phyloP scores from a whole-genome alignment of 2,888 invertebrate species.

The Heliconius cydno region DNA sequence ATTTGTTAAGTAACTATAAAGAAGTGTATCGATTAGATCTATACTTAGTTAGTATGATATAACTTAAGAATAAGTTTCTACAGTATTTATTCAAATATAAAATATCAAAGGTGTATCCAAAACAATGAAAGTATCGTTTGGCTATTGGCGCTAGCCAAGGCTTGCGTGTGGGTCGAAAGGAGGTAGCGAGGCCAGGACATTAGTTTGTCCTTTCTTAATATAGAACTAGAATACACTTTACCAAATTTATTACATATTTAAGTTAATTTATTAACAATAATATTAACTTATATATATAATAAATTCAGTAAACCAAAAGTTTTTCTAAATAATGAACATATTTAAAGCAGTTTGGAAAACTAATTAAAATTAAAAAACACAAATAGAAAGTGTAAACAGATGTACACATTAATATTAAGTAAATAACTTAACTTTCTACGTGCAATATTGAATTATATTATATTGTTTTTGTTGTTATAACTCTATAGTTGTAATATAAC shows the following conservation, averaged over 20 bases:
- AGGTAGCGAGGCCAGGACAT: constrained; percentile 54
- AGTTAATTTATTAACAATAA: no score
- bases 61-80: not conserved
- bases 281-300: no score
- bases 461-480: not conserved
- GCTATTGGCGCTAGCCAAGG: constrained; percentile 74
- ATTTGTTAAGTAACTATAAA: no score
- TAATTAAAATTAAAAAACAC: not conserved
- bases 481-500: not conserved
- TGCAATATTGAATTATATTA: not conserved
- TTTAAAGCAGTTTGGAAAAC: not conserved
- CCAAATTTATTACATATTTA: constrained; percentile 7
- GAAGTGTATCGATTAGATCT: no score
- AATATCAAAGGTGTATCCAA: constrained; percentile 28
- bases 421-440: not conserved
- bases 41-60: not conserved
- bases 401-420: not conserved
- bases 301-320: not conserved
- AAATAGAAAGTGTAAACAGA: constrained; percentile 5
- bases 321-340: not conserved
- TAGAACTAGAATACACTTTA: constrained; percentile 34
- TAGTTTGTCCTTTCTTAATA: constrained; percentile 44
- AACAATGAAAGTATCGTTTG: constrained; percentile 56
- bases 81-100: not conserved
- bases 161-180: constrained; percentile 73